Percentiles rank a stretch among this genome's conserved stretches.
Evolutionary conservation across 2,888 invertebrate species (phyloP).

Genomic region (Sipunculus nudus): DNA sequence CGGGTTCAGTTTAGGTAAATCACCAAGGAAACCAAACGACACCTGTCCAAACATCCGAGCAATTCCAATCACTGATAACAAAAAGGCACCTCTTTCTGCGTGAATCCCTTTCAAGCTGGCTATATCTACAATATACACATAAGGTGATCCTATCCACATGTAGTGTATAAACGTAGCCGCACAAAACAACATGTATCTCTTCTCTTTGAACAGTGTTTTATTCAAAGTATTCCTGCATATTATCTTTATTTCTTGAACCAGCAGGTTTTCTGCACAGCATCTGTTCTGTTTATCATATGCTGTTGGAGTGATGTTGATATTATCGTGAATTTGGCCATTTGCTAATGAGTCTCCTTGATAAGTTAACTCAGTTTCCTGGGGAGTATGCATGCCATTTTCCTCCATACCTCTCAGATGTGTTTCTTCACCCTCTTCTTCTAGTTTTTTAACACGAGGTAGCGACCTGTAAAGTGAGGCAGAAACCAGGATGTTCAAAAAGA

Average conservation of each 20-base stretch:
- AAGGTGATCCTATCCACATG: constrained; percentile 88
- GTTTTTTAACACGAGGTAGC: no score
- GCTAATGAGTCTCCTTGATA: no score
- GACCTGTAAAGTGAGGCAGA: constrained; percentile 34
- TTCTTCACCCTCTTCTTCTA: no score
- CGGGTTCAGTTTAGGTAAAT: constrained; percentile 80
- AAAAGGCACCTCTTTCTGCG: constrained; percentile 69
- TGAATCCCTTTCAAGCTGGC: constrained; percentile 72
- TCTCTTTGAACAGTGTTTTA: constrained; percentile 21
- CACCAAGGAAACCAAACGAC: constrained; percentile 86
- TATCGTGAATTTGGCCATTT: no score
- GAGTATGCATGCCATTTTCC: no score
- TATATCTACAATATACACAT: constrained; percentile 88
- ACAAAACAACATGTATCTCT: constrained; percentile 70
- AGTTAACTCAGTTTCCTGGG: no score
- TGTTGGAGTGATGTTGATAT: no score
- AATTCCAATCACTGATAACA: constrained; percentile 78
- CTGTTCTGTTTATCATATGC: no score
- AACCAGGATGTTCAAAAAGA: constrained; percentile 30
- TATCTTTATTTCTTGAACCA: no score
- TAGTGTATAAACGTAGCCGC: constrained; percentile 86
- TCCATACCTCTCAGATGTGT: no score
- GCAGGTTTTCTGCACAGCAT: no score
- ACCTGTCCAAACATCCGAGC: constrained; percentile 81
- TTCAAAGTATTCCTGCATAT: no score